Conservation (phyloP, 2,113 vertebrate species). For the Erythrocebus patas region DNA sequence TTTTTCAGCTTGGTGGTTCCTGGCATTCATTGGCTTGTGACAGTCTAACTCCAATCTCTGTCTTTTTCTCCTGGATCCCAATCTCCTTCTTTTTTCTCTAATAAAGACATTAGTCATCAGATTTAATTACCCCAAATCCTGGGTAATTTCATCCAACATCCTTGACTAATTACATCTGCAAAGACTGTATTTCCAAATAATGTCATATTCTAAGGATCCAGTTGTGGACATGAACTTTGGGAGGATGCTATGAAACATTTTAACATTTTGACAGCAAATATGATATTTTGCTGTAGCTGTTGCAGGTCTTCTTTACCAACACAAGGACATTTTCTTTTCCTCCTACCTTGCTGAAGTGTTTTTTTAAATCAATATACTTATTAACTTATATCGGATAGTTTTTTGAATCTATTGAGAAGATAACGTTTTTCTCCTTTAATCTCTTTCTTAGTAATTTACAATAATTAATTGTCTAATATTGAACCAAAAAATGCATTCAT, state of each 20-base stretch:
- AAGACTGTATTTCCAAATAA: not conserved
- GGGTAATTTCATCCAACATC: not conserved
- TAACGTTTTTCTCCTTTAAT: not conserved
- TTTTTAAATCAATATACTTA: not conserved
- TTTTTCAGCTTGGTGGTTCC: not conserved
- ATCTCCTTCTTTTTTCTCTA: not conserved
- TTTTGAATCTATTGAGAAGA: not conserved
- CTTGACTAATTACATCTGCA: not conserved
- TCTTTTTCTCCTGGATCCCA: not conserved
- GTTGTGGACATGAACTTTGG: not conserved
- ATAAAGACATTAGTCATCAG: not conserved
- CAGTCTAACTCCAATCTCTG: not conserved
- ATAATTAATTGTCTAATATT: not conserved
- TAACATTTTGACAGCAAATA: not conserved
- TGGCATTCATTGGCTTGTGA: not conserved
- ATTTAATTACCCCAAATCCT: not conserved
- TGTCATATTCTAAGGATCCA: not conserved
- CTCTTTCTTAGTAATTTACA: not conserved
- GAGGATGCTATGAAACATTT: not conserved
- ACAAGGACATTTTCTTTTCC: not conserved
- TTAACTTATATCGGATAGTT: not conserved
- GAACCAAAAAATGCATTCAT: not conserved
- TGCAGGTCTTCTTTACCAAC: not conserved
- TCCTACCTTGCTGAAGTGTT: not conserved
- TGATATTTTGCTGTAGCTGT: not conserved